Conservation (phyloP, 2,797 vertebrate genomes). For the Ataeniobius toweri region DNA sequence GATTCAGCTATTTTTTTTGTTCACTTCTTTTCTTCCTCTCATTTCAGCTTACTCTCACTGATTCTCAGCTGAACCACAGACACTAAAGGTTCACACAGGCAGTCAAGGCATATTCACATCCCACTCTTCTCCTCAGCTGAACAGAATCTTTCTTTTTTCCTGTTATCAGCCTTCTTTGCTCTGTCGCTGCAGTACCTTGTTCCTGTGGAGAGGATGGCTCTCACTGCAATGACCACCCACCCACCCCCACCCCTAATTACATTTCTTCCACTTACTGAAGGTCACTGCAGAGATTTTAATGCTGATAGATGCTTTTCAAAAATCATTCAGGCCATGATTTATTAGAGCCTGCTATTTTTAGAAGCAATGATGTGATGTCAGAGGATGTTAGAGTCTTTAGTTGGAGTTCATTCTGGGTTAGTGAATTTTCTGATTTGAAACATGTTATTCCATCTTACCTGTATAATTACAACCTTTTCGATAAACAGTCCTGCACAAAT, state of each 20-base stretch:
- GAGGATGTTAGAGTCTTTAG: not conserved
- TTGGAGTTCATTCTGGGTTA: not conserved
- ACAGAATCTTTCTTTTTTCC: not conserved
- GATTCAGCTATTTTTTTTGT: slow-evolving; percentile 19
- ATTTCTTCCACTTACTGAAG: slow-evolving; percentile 14
- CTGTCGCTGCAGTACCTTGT: not conserved
- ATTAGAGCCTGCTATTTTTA: slow-evolving; percentile 16
- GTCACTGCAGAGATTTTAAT: slow-evolving; percentile 13
- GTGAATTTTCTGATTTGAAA: not conserved
- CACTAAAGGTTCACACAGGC: slow-evolving; percentile 1
- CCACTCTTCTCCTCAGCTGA: not conserved
- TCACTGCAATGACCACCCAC: not conserved
- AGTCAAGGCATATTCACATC: not conserved
- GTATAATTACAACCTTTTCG: not conserved
- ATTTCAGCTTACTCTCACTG: slow-evolving; percentile 1
- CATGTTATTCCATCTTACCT: not conserved
- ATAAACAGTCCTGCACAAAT: not conserved
- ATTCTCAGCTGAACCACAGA: slow-evolving; percentile 5
- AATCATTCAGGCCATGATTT: not conserved
- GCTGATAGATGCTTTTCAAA: slow-evolving; percentile 8
- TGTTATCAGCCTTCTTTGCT: not conserved
- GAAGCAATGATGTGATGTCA: not conserved
- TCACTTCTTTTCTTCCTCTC: slow-evolving; percentile 24
- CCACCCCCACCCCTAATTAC: not conserved
- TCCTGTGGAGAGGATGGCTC: slow-evolving; percentile 2